phyloP scores from a whole-genome alignment of 2,797 vertebrate genomes.

The Taeniopygia guttata region DNA sequence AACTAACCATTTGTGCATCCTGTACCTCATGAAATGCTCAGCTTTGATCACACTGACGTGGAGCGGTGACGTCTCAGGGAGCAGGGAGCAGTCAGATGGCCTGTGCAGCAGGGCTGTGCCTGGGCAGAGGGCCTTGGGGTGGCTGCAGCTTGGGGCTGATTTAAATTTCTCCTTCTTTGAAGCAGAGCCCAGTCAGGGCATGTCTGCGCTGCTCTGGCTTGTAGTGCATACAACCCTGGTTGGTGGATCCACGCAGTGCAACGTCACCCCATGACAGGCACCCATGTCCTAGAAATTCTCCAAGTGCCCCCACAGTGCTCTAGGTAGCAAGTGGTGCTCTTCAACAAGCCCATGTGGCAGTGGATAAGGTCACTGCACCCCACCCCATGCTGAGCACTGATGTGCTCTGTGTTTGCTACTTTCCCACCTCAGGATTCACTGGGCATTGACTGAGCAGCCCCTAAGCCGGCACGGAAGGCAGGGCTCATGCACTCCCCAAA shows the following conservation, averaged over 20 bases:
- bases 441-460: background rate
- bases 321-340: background rate
- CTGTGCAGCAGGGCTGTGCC: background rate
- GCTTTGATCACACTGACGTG: accelerated
- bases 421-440: background rate
- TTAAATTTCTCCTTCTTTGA: background rate
- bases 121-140: background rate
- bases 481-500: background rate
- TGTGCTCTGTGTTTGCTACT: background rate
- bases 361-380: background rate
- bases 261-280: background rate
- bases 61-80: background rate
- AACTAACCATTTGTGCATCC: background rate
- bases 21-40: background rate
- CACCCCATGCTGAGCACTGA: accelerated
- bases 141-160: background rate
- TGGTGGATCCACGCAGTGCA: background rate
- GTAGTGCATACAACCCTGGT: background rate
- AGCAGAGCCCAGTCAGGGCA: accelerated
- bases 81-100: background rate
- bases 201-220: accelerated
- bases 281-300: background rate
- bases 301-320: background rate
- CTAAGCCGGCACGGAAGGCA: background rate
- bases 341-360: background rate